Percentiles rank a stretch among this genome's conserved stretches.
Conservation (phyloP, 2,797 vertebrate species). For the Florisuga fusca region DNA sequence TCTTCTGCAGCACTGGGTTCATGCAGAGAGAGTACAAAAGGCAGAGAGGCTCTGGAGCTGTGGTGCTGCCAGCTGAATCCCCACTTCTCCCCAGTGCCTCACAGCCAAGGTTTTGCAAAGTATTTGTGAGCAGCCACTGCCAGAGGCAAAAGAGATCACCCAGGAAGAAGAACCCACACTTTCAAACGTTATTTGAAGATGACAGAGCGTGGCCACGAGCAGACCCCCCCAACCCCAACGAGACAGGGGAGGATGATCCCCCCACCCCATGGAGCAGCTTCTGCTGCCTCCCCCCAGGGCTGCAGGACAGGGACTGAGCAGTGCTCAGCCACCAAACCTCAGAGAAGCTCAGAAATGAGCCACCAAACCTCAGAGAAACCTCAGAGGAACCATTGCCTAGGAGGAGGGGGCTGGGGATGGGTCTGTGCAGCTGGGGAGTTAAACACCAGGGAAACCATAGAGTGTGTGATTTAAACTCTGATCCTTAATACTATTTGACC, state of each 20-base stretch:
- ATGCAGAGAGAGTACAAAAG: rapidly evolving
- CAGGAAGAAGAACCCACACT: not conserved
- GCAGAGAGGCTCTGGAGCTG: rapidly evolving
- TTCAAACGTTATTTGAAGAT: not conserved
- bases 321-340: rapidly evolving
- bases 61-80: not conserved
- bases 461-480: not conserved
- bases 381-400: rapidly evolving
- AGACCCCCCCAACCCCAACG: rapidly evolving
- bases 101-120: not conserved
- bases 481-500: not conserved
- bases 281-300: rapidly evolving
- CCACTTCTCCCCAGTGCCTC: rapidly evolving
- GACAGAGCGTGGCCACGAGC: rapidly evolving
- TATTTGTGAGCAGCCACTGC: not conserved
- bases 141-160: not conserved
- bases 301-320: rapidly evolving
- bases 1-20: rapidly evolving
- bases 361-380: too few species aligned
- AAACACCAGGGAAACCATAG: not conserved
- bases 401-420: not conserved
- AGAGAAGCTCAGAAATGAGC: too few species aligned
- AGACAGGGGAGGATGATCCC: not conserved
- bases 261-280: not conserved
- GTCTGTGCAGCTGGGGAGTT: not conserved